Evolutionary conservation across 2,113 vertebrate species (phyloP).

Genomic region (Sceloporus undulatus): DNA sequence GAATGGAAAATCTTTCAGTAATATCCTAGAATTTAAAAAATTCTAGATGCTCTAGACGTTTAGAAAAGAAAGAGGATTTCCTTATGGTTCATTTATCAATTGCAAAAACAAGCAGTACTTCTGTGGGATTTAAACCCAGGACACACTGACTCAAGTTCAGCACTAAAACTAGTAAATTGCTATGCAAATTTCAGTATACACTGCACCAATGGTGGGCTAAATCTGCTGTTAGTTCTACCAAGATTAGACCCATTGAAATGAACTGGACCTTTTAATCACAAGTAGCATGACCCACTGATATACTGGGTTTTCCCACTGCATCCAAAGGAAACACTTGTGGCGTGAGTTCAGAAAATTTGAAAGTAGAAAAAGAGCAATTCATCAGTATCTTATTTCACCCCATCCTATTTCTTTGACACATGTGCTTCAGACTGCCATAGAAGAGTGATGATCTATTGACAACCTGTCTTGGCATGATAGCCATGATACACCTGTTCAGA

Average conservation of each 20-base stretch:
- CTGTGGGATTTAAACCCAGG: neutral
- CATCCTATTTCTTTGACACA: neutral
- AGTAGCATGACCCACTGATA: too few relatives aligned
- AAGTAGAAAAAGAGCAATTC: neutral
- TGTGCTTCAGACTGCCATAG: neutral
- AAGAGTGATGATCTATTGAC: constrained; percentile 13
- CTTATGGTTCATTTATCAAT: neutral
- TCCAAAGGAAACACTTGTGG: neutral
- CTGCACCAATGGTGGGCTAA: too few relatives aligned
- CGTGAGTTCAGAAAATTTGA: neutral
- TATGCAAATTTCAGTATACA: too few relatives aligned
- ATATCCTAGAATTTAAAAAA: neutral
- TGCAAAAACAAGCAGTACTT: neutral
- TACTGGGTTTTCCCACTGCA: neutral
- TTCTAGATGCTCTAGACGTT: neutral
- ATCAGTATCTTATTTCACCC: constrained; percentile 9
- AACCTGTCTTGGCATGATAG: constrained; percentile 7
- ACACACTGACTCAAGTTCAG: neutral
- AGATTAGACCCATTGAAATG: too few relatives aligned
- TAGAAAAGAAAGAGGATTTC: neutral
- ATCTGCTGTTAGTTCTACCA: too few relatives aligned
- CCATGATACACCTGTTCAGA: constrained; percentile 35
- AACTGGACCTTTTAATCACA: too few relatives aligned
- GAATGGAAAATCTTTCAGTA: neutral
- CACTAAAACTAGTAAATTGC: neutral